A percentile compares a stretch with the other conserved stretches of the same genome.
phyloP scores from a whole-genome alignment of 2,113 vertebrate genomes.

The Podarcis raffonei region DNA sequence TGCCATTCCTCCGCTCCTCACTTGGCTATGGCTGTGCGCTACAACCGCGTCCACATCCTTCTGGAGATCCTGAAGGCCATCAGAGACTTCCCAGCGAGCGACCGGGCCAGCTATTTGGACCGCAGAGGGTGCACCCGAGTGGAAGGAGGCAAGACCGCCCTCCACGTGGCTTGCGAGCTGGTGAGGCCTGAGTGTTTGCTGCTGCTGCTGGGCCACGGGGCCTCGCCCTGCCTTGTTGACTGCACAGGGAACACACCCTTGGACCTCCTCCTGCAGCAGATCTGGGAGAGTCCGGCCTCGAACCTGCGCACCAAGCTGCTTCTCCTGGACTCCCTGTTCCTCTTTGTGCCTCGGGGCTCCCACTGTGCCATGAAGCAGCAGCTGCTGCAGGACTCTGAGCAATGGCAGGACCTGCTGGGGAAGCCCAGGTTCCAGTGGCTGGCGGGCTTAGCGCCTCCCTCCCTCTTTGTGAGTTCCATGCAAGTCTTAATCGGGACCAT shows the following conservation, averaged over 20 bases:
- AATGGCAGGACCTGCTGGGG: slow-evolving; percentile 85
- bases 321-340: slow-evolving; percentile 87
- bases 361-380: slow-evolving; percentile 67
- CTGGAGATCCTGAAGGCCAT: slow-evolving; percentile 80
- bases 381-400: slow-evolving; percentile 75
- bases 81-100: slow-evolving; percentile 62
- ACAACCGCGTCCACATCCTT: slow-evolving; percentile 85
- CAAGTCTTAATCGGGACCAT: slow-evolving; percentile 86
- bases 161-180: slow-evolving; percentile 89
- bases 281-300: slow-evolving; percentile 39
- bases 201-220: slow-evolving; percentile 85
- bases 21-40: slow-evolving; percentile 89
- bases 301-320: slow-evolving; percentile 71
- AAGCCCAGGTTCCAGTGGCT: slow-evolving; percentile 84
- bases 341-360: slow-evolving; percentile 80
- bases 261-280: slow-evolving; percentile 81
- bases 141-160: slow-evolving; percentile 83
- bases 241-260: slow-evolving; percentile 75
- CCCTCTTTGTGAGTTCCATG: slow-evolving; percentile 86
- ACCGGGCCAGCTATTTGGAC: slow-evolving; percentile 77
- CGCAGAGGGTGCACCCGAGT: slow-evolving; percentile 81
- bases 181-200: slow-evolving; percentile 84
- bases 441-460: slow-evolving; percentile 80
- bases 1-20: slow-evolving; percentile 80
- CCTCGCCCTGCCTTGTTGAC: slow-evolving; percentile 76